Evolutionary conservation across 2,797 vertebrate species (phyloP).

Genomic region (Acestrorhynchus altus): DNA sequence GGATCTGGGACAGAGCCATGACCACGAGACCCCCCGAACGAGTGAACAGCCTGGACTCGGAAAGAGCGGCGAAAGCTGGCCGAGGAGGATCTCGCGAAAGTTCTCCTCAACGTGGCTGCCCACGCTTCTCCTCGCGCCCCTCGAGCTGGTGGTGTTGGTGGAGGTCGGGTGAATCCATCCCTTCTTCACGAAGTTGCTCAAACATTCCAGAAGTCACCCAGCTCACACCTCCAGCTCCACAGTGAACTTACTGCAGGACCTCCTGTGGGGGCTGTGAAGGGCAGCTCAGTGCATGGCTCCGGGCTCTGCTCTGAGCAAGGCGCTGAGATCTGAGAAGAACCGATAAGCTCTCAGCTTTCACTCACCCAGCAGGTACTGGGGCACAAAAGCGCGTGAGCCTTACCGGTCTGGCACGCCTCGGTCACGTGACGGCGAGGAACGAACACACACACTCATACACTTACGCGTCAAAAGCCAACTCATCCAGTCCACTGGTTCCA

Average conservation of each 20-base stretch:
- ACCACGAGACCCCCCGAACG: not conserved
- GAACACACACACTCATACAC: not conserved
- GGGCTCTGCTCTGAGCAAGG: not conserved
- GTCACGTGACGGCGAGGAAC: conserved; percentile 65
- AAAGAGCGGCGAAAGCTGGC: not conserved
- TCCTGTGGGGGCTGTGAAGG: not conserved
- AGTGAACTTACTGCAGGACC: no score
- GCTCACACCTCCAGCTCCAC: no score
- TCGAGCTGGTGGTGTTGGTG: no score
- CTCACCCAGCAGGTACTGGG: conserved; percentile 26
- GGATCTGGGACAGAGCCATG: conserved; percentile 95
- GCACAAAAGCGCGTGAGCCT: conserved; percentile 47
- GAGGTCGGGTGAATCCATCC: no score
- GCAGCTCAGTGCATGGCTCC: not conserved
- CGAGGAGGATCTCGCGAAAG: no score
- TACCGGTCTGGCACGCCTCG: conserved; percentile 68
- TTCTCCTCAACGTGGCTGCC: no score
- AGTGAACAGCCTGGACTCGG: no score
- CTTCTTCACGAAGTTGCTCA: no score
- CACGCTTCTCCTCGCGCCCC: no score
- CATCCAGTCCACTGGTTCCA: not conserved
- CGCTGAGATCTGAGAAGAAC: not conserved
- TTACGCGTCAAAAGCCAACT: not conserved
- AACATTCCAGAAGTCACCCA: no score
- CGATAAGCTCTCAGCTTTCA: conserved; percentile 43